phyloP scores from a whole-genome alignment of 2,797 vertebrate genomes.

The Choloepus didactylus region DNA sequence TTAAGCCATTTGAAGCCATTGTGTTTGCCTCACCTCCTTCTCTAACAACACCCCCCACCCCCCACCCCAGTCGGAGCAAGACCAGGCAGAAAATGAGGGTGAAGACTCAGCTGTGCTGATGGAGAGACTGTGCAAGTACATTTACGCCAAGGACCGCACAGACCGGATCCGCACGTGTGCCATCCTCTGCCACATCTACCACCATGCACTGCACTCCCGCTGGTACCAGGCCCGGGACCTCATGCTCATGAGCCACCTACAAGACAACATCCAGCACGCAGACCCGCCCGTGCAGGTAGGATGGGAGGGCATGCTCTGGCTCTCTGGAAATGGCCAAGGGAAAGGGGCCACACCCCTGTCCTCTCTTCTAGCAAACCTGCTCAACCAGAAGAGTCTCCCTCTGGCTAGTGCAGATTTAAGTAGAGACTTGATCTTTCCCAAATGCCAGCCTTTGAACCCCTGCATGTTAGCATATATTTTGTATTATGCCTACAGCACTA shows the following conservation, averaged over 20 bases:
- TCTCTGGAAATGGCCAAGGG: background rate
- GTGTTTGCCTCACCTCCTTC: background rate
- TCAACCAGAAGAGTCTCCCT: background rate
- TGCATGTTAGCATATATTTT: background rate
- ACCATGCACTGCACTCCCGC: conserved; percentile 95
- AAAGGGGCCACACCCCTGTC: background rate
- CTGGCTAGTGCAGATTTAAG: background rate
- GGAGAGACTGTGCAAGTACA: conserved; percentile 96
- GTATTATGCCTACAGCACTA: background rate
- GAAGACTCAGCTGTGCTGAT: conserved; percentile 94
- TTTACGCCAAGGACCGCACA: conserved; percentile 95
- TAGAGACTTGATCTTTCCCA: background rate
- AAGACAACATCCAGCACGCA: conserved; percentile 97
- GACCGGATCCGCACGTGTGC: conserved; percentile 96
- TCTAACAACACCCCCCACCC: background rate
- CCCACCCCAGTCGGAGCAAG: conserved; percentile 92
- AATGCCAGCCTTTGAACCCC: background rate
- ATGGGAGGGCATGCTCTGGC: background rate
- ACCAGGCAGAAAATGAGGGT: conserved; percentile 94
- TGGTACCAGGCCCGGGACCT: conserved; percentile 96
- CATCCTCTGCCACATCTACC: conserved; percentile 97
- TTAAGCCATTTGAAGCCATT: background rate
- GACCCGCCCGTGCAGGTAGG: conserved; percentile 95
- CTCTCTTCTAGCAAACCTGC: background rate
- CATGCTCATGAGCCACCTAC: conserved; percentile 98